Percentiles rank a stretch among this genome's conserved stretches.
Evolutionary conservation across 1,140 invertebrate species (phyloP).

Genomic region (Heliconius melpomene): DNA sequence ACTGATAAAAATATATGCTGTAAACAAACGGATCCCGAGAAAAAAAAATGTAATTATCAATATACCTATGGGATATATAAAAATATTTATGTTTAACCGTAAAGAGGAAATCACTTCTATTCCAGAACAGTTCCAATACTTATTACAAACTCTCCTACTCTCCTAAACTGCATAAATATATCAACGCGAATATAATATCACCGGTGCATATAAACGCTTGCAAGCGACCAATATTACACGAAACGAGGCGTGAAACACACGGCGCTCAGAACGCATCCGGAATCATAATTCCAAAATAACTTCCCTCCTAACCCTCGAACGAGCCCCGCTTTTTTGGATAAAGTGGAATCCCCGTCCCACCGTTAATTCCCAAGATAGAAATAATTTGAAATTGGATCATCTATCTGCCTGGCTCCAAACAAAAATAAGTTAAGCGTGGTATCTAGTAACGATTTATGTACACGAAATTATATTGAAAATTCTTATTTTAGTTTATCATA

Average conservation of each 20-base stretch:
- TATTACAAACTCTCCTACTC: conserved; percentile 1
- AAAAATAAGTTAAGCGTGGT: conserved; percentile 75
- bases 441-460: conserved; percentile 68
- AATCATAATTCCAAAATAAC: conserved; percentile 81
- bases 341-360: conserved; percentile 77
- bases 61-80: neutral
- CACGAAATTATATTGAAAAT: conserved; percentile 5
- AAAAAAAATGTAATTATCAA: neutral
- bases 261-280: conserved; percentile 75
- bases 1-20: no score
- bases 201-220: conserved; percentile 67
- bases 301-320: conserved; percentile 59
- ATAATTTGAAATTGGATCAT: conserved; percentile 83
- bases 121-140: neutral
- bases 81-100: neutral
- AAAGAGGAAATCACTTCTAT: neutral
- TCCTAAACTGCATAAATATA: conserved; percentile 50
- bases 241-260: conserved; percentile 79
- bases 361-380: conserved; percentile 82
- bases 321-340: conserved; percentile 74
- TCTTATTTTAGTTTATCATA: neutral
- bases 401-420: conserved; percentile 76
- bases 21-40: neutral
- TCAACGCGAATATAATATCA: conserved; percentile 59
- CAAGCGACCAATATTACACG: conserved; percentile 71